Conservation (phyloP, 2,797 vertebrate genomes). For the Chrysolophus pictus region DNA sequence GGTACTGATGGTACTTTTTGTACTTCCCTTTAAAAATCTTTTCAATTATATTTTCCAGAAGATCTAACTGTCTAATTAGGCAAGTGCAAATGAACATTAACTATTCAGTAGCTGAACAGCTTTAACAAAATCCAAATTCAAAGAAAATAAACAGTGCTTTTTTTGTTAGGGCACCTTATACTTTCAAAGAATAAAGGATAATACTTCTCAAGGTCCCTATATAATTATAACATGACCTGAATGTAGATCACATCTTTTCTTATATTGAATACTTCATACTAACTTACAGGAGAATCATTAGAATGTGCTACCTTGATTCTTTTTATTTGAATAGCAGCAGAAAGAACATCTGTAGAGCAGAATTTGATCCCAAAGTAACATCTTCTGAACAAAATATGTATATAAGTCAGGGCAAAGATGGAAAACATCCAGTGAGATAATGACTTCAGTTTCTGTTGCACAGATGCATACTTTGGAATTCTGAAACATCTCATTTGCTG, state of each 20-base stretch:
- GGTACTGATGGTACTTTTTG: neutral
- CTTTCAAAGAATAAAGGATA: neutral
- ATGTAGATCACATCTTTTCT: neutral
- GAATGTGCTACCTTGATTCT: neutral
- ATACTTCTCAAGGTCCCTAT: neutral
- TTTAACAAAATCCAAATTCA: neutral
- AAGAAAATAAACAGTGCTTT: neutral
- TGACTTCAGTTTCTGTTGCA: neutral
- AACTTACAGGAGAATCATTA: neutral
- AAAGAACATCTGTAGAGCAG: neutral
- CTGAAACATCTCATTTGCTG: neutral
- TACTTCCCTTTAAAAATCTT: neutral
- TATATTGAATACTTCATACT: neutral
- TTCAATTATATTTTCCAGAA: neutral
- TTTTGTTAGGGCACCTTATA: neutral
- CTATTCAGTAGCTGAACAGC: neutral
- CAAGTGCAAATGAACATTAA: constrained; percentile 1
- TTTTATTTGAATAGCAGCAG: neutral
- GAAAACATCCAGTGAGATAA: neutral
- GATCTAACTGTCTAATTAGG: constrained; percentile 7
- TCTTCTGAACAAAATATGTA: neutral
- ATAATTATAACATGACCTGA: neutral
- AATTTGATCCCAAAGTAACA: neutral
- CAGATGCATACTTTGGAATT: neutral
- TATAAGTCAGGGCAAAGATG: neutral